These are phyloP conservation scores for Cottoperca gobio DNA, from an alignment of 2,797 vertebrate species.

Conservation along the genomic window DNA sequence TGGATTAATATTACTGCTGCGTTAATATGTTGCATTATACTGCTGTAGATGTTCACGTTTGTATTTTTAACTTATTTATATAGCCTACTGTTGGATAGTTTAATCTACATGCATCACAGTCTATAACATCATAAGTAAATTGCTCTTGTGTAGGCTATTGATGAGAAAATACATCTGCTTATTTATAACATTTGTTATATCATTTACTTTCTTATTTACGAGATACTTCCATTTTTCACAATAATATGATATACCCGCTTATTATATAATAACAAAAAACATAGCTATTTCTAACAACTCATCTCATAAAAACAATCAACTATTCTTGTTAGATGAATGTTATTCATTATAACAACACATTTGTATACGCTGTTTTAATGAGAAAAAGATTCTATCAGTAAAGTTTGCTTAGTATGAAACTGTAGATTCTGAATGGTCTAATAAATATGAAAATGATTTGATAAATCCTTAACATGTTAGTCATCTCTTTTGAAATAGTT, in stretches of 20 bases:
- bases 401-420: background rate
- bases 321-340: no score
- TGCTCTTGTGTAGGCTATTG: background rate
- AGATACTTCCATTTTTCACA: background rate
- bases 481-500: no score
- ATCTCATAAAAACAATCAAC: background rate
- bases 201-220: background rate
- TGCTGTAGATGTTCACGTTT: no score
- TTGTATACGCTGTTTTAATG: background rate
- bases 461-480: no score
- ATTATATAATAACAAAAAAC: background rate
- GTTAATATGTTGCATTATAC: no score
- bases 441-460: background rate
- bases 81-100: no score
- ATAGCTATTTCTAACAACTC: background rate
- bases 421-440: no score
- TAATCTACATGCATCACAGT: no score
- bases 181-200: background rate
- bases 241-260: background rate
- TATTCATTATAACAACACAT: background rate
- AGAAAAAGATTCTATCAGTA: background rate
- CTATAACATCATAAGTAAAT: no score
- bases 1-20: no score
- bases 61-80: no score
- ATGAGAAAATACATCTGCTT: background rate